Conservation (phyloP, 1,140 invertebrate species). For the Drosophila parvula region DNA sequence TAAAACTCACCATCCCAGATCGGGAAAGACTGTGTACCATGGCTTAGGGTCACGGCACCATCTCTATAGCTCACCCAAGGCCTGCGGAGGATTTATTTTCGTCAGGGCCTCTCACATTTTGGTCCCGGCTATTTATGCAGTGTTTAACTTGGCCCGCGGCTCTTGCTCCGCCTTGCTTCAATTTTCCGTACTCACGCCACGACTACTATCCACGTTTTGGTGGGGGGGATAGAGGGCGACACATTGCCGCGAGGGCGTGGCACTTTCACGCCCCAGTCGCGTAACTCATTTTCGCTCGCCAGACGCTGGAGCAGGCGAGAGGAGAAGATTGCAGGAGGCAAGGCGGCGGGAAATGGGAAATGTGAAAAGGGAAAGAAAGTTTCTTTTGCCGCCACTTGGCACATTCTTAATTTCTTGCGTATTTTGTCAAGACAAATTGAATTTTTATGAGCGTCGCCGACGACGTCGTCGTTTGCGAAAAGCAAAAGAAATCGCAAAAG, state of each 20-base stretch:
- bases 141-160: slow-evolving; percentile 73
- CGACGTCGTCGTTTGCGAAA: slow-evolving; percentile 39
- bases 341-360: slow-evolving; percentile 14
- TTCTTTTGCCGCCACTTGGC: slow-evolving; percentile 79
- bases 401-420: slow-evolving; percentile 83
- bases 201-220: slow-evolving; percentile 1
- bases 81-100: slow-evolving; percentile 40
- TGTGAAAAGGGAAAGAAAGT: slow-evolving; percentile 71
- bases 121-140: slow-evolving; percentile 69
- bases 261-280: slow-evolving; percentile 71
- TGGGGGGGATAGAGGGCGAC: slow-evolving; percentile 3
- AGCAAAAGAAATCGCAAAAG: slow-evolving; percentile 68
- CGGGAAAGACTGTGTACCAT: neutral
- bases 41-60: slow-evolving; percentile 15
- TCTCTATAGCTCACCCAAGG: slow-evolving; percentile 12
- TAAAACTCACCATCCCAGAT: neutral
- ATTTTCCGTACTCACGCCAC: slow-evolving; percentile 7
- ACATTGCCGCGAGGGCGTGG: slow-evolving; percentile 57
- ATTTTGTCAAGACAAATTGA: slow-evolving; percentile 83
- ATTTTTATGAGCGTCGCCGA: slow-evolving; percentile 75
- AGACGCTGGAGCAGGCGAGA: slow-evolving; percentile 33
- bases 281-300: slow-evolving; percentile 73
- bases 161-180: slow-evolving; percentile 8
- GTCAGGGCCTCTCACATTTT: slow-evolving; percentile 34
- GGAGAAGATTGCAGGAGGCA: slow-evolving; percentile 22